Evolutionary conservation across 2,888 invertebrate genomes (phyloP), one percentile per base, ranked within the genome.

Genomic region (Melanargia galathea): DNA sequence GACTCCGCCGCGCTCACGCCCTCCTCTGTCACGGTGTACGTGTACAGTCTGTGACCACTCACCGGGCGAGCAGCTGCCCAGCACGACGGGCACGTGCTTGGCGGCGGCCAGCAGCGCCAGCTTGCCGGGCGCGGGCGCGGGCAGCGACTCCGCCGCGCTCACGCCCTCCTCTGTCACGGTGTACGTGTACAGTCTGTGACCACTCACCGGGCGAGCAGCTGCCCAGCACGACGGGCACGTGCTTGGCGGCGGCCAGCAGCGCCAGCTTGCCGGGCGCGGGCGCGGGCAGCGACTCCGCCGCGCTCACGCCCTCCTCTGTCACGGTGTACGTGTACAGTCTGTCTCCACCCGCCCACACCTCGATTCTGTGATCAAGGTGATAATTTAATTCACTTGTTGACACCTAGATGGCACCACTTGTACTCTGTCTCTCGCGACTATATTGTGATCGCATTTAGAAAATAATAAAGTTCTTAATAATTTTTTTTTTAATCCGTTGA

Each of bases 301-400:
- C 30, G 30, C 30, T 30, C 30, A 86, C 73, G 30, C 30, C 30
- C 30, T 30, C 30, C 30, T 30, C 30, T 72, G 93, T 93, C 58
- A 98, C 90, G 0, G 94, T 91, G 81, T 97, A 97, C 22, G 97
- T 94, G 56, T 95, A 94, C 69, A 98, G 94, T 59, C 94, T 94
- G 0, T 96, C 97, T 73, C 97, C 97, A 0, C 98, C 98, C 73
- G 97, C 96, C 98, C 98, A 98, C 16, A 98, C 83, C 79, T 97
- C 96, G 73, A 95, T 93, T 1, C 94, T 94, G 13, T 11, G 11
- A 22, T 2, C 8, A 5, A 26, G 24, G 5, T 5, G n/a, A n/a
- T n/a, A n/a, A n/a, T n/a, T n/a, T n/a, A n/a, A n/a, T n/a, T n/a
- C n/a, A n/a, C n/a, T n/a, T n/a, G n/a, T n/a, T n/a, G n/a, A n/a